phyloP scores from a whole-genome alignment of 2,113 vertebrate genomes.

The Albula goreensis region DNA sequence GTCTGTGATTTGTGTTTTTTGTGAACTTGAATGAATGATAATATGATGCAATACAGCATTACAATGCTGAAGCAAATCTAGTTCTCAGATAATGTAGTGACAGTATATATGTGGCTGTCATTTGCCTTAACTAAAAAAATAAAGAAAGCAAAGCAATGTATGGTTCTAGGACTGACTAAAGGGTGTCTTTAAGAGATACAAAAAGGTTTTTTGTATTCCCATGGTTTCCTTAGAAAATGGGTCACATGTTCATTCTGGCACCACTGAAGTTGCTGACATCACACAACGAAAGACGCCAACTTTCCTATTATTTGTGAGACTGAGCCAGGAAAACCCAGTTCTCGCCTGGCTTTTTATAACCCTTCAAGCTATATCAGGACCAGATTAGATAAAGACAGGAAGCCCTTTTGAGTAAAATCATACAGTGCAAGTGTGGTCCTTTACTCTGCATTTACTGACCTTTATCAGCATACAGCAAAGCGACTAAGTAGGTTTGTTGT shows the following conservation, averaged over 20 bases:
- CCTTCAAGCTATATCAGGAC: slow-evolving; percentile 15
- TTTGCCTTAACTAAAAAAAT: neutral
- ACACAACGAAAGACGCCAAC: slow-evolving; percentile 55
- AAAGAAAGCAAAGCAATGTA: neutral
- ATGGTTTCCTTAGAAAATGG: slow-evolving; percentile 43
- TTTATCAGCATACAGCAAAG: neutral
- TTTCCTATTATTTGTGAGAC: slow-evolving; percentile 63
- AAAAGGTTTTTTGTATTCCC: neutral
- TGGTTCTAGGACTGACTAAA: neutral
- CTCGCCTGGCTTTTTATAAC: slow-evolving; percentile 31
- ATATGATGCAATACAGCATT: neutral
- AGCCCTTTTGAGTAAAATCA: slow-evolving; percentile 3
- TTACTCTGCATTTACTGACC: neutral
- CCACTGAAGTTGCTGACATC: slow-evolving; percentile 53
- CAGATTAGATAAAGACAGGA: slow-evolving; percentile 23
- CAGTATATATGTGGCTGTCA: neutral
- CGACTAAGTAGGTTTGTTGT: neutral
- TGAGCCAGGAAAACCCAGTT: slow-evolving; percentile 52
- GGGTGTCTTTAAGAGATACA: neutral
- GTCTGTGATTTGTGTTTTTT: neutral
- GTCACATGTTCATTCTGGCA: slow-evolving; percentile 42
- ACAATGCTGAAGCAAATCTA: neutral
- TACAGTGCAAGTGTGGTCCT: neutral
- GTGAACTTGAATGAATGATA: neutral
- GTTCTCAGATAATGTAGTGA: neutral